Evolutionary conservation across 2,888 invertebrate genomes (phyloP), one percentile per base, ranked within the genome.

Genomic region (Villa cingulata): DNA sequence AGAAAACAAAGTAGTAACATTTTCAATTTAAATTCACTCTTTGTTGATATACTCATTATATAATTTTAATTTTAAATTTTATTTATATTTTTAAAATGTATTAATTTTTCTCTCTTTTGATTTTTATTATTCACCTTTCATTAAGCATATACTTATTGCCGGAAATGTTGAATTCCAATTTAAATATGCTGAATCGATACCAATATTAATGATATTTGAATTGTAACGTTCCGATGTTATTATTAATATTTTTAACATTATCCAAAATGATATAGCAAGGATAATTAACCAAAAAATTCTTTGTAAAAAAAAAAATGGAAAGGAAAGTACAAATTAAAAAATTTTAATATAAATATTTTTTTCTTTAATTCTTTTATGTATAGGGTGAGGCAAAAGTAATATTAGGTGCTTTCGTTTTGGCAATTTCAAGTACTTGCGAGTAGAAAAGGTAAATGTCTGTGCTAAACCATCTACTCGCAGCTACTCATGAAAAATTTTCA

Each of bases 121-220:
- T n/a, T n/a, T n/a, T n/a, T 19, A 20, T 2, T n/a, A 36, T 19
- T 34, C 15, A 48, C 48, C 48, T 48, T 41, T 43, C 7, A 10
- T 3, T 20, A 51, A 34, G 17, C 52, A 52, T 5, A 52, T 36
- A n/a, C 50, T 50, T n/a, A 52, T 38, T 6, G 49, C 49, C 16
- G 53, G 53, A 47, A 49, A 53, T 15, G 51, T 51, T 39, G 39
- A 43, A 14, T 43, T 37, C 53, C 53, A 53, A 34, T 45, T 41
- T 15, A 53, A 39, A 37, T 48, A 51, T 12, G 51, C 32, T 32
- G 51, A 48, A 40, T 53, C 53, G 15, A 51, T 27, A 12, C 43
- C 44, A 15, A 52, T 52, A 27, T 42, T 52, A 15, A 51, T 43
- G 17, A 43, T 40, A 41, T 50, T 48, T 7, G 38, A 36, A 3